Evolutionary conservation across 2,113 vertebrate genomes (phyloP), one percentile per base, ranked within the genome.

Genomic region (Falco punctatus): DNA sequence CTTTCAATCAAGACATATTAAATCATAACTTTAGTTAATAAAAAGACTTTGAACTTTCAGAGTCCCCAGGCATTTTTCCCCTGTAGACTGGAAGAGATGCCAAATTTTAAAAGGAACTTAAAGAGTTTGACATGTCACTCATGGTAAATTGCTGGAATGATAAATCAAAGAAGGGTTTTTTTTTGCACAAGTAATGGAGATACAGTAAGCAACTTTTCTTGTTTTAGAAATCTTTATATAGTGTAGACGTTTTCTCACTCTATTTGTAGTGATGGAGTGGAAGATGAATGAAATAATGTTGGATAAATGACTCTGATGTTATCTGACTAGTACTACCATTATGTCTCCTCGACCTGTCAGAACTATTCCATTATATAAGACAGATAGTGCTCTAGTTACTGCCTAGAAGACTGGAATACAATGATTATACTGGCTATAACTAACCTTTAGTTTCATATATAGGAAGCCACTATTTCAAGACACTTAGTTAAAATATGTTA

Each of bases 251-350:
- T 97, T 97, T 95, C 91, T 96, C 95, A 97, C 88, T 97, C 70
- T 97, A 95, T 95, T 95, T 95, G 75, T 97, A 94, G 96, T 94
- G 94, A 98, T 95, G 94, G 96, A 96, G 70, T 92, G 83, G 92
- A 98, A 96, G 75, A 97, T 96, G 95, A 97, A 97, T 97, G 97
- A 98, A 98, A 97, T 97, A 95, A 97, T 95, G 90, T 96, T 96
- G 94, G 90, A 89, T 96, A 97, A 97, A 97, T 97, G 90, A 98
- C 95, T 97, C 93, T 88, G 55, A 97, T 75, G 51, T 92, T 96
- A 96, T 97, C 95, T 98, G 97, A 97, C 96, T 98, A 94, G 97
- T 88, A 87, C 94, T 96, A 97, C 92, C 89, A 94, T 97, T 96
- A 95, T 96, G 78, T 93, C 71, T 96, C 69, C 92, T 94, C 81